phyloP scores from a whole-genome alignment of 2,113 vertebrate species.

The Microtus pennsylvanicus region DNA sequence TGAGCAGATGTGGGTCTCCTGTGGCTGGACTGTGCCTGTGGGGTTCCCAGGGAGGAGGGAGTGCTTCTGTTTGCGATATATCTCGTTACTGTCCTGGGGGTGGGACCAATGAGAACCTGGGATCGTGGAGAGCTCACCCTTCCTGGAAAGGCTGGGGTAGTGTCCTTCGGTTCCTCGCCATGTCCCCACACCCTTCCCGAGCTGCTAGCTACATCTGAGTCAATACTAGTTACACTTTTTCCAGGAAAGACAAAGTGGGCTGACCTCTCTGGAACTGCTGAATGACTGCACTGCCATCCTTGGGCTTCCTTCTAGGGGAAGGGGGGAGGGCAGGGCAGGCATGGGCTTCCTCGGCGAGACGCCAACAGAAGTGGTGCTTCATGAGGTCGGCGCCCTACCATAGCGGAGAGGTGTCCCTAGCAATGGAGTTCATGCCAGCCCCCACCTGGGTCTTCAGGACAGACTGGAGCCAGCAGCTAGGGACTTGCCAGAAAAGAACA shows the following conservation, averaged over 20 bases:
- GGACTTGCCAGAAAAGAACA: background rate
- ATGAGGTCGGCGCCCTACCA: background rate
- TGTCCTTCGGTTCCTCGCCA: background rate
- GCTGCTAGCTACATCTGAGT: background rate
- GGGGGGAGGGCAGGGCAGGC: background rate
- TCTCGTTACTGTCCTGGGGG: background rate
- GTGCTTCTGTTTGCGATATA: constrained; percentile 60
- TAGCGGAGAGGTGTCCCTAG: background rate
- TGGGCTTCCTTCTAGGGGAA: background rate
- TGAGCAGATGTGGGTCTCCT: background rate
- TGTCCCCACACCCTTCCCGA: background rate
- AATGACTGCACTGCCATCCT: background rate
- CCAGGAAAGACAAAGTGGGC: background rate
- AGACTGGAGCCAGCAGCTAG: background rate
- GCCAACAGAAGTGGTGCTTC: background rate
- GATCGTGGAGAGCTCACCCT: background rate
- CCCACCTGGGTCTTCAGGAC: background rate
- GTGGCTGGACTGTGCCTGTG: background rate
- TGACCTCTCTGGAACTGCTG: background rate
- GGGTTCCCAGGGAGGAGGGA: background rate
- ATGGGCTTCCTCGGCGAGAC: background rate
- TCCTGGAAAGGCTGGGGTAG: background rate
- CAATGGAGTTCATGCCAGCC: background rate
- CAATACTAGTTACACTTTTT: background rate
- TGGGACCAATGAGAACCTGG: constrained; percentile 27